phyloP scores from a whole-genome alignment of 2,888 invertebrate species.

The Pheosia tremula region DNA sequence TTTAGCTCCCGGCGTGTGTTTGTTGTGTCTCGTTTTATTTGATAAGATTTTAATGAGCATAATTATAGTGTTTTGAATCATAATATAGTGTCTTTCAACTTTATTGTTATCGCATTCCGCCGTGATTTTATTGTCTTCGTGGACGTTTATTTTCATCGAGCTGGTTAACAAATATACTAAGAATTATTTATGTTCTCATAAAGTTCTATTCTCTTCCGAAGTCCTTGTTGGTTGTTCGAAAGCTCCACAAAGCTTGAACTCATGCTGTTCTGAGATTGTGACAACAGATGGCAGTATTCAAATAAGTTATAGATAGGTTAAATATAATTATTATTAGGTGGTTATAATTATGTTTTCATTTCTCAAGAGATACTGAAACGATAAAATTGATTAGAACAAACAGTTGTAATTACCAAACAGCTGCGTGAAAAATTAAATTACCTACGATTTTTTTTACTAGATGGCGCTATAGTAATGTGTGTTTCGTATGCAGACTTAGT shows the following conservation, averaged over 20 bases:
- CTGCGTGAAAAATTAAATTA: background rate
- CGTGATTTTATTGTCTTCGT: slow-evolving; percentile 6
- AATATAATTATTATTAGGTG: background rate
- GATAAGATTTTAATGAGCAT: slow-evolving; percentile 45
- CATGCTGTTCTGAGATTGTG: slow-evolving; percentile 13
- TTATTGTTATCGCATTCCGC: slow-evolving; percentile 18
- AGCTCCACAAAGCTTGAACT: slow-evolving; percentile 9
- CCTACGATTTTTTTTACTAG: slow-evolving; percentile 12
- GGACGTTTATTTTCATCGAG: background rate
- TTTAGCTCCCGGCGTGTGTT: slow-evolving; percentile 41
- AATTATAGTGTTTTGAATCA: slow-evolving; percentile 26
- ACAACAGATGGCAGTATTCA: slow-evolving; percentile 34
- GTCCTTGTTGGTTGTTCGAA: slow-evolving; percentile 4
- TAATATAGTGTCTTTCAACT: slow-evolving; percentile 8
- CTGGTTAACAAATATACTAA: background rate
- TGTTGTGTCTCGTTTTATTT: slow-evolving; percentile 40
- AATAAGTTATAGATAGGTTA: background rate
- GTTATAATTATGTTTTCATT: too few species aligned
- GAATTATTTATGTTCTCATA: background rate
- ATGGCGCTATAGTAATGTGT: slow-evolving; percentile 27
- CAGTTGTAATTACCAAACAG: background rate
- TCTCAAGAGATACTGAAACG: background rate
- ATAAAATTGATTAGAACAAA: background rate
- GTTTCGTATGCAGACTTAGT: background rate
- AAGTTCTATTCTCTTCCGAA: slow-evolving; percentile 1